Base-by-base conservation (phyloP, 2,888 invertebrate species). In the Rugalucina vietnamica region DNA sequence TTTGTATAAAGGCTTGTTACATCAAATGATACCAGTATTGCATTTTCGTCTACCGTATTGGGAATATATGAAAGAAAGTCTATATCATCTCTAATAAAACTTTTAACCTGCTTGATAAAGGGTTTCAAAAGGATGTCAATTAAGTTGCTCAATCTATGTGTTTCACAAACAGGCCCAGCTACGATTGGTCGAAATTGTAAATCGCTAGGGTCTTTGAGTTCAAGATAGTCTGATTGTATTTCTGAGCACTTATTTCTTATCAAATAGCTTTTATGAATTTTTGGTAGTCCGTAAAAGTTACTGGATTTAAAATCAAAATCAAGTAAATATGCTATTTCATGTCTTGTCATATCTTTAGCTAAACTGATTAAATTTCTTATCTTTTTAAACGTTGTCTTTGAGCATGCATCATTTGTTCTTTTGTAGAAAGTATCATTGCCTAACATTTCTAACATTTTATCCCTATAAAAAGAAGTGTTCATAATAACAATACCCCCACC, bases 401-500 rank as follows among this genome's bases (percentile, higher is more conserved):
- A n/a, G n/a, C n/a, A n/a, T n/a, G n/a, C n/a, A n/a, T n/a, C n/a
- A n/a, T n/a, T n/a, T n/a, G n/a, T n/a, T n/a, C n/a, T n/a, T 32
- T 36, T 24, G 27, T 80, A 86, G 29, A 76, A 86, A 2, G 49
- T 49, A 0, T 27, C 24, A 70, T 76, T 65, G 18, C 54, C 69
- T 43, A 82, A 54, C 50, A 80, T 76, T 71, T 82, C 57, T 27
- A 77, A 49, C 10, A 81, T 74, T 36, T 69, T 70, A 18, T 36
- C 10, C 76, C 76, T 81, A 36, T 82, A 86, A 72, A 65, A 82
- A 24, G 39, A n/a, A 5, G n/a, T 74, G 18, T 82, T 78, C 81
- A 86, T 80, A 29, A 78, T 81, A 8, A 86, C 81, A 57, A 80
- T 72, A 18, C 80, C 78, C 18, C 81, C 76, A 14, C 75, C 80